Evolutionary conservation across 2,888 invertebrate species (phyloP), one percentile per base, ranked within the genome.

Genomic region (Machimus rusticus): DNA sequence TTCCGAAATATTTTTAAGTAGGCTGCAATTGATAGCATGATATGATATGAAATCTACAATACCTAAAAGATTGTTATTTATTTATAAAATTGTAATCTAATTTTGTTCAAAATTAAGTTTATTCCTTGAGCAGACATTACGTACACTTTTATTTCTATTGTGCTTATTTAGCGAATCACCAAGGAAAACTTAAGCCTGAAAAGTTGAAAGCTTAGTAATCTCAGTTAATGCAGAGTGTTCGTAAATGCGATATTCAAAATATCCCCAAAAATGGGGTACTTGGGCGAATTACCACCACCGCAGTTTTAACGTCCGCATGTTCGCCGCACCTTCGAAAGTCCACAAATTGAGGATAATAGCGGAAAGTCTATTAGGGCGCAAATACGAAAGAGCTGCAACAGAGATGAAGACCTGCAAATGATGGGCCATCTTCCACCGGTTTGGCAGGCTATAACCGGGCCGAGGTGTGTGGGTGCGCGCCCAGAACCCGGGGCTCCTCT

Each of bases 321-420:
- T 19, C 37, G 34, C 31, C 37, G 19, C 9, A n/a, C 37, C 57
- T 82, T 82, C 34, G 57, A 82, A 82, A 82, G 82, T 82, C 57
- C 19, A 57, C 82, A 82, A 82, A 82, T 82, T 57, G 39, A 37
- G 66, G 6, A 82, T 57, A 82, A 82, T 82, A 82, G 82, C 82
- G 82, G 66, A 82, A 82, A 55, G 82, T 82, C 82, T 66, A 82
- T 82, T 82, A 57, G 39, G 66, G 39, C 57, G 82, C 37, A 82
- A 66, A 82, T 82, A 82, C 82, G 82, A 34, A 82, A 57, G 37
- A 66, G 66, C 39, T 82, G 37, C 57, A 66, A 79, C 51, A 79
- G 51, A 51, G 51, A 43, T 78, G 19, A 39, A 82, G 51, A 37
- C 57, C 55, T 66, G 66, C 34, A 82, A 55, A 23, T 57, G 66